phyloP scores from a whole-genome alignment of 1,140 invertebrate species.

The Eufriesea mexicana region DNA sequence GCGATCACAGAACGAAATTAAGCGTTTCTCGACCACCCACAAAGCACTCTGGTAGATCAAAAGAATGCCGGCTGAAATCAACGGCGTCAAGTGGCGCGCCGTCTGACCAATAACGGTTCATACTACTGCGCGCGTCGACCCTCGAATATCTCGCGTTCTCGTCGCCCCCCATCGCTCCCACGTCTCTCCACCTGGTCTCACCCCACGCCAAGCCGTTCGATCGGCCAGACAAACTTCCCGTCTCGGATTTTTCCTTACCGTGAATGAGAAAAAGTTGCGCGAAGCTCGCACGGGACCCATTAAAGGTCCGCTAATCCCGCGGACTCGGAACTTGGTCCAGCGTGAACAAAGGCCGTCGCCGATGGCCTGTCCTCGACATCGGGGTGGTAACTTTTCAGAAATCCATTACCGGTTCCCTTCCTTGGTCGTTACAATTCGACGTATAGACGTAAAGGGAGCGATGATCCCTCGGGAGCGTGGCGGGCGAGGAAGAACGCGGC shows the following conservation, averaged over 20 bases:
- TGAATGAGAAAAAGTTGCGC: constrained; percentile 52
- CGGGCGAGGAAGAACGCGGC: not conserved
- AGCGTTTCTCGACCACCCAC: too few species aligned
- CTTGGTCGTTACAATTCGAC: constrained; percentile 40
- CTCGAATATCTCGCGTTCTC: not conserved
- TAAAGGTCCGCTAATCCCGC: constrained; percentile 71
- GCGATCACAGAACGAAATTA: too few species aligned
- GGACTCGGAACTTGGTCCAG: constrained; percentile 67
- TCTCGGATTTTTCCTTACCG: constrained; percentile 42
- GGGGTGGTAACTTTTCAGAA: constrained; percentile 69
- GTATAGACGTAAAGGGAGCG: constrained; percentile 13
- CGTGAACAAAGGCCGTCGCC: constrained; percentile 46
- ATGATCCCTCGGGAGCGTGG: not conserved
- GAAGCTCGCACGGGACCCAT: constrained; percentile 55
- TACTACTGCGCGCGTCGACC: not conserved
- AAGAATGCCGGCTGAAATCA: too few species aligned
- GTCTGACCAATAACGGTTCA: constrained; percentile 1
- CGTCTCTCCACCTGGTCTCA: not conserved
- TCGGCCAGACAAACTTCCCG: constrained; percentile 37
- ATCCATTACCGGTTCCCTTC: constrained; percentile 68
- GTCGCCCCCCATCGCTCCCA: not conserved
- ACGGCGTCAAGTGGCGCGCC: too few species aligned
- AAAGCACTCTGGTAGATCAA: too few species aligned
- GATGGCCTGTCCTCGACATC: not conserved
- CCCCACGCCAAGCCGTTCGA: constrained; percentile 20